Evolutionary conservation across 1,140 invertebrate species (phyloP).

Genomic region (Aphis craccivora): DNA sequence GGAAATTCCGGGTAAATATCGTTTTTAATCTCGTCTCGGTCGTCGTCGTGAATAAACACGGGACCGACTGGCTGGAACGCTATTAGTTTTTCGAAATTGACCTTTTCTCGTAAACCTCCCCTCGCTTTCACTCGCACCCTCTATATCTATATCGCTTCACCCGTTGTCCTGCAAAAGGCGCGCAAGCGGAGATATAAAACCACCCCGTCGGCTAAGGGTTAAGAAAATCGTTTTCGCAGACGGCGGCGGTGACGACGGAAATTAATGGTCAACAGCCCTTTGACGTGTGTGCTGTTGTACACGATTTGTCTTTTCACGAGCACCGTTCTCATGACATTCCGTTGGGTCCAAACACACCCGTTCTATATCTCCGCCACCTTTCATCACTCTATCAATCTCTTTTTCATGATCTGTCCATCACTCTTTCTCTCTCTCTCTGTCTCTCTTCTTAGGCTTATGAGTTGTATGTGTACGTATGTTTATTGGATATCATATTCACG

Average conservation of each 20-base stretch:
- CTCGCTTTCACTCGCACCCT: neutral
- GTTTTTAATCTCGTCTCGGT: constrained; percentile 30
- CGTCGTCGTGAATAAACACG: constrained; percentile 30
- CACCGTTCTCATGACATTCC: neutral
- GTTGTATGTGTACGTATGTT: neutral
- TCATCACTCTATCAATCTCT: neutral
- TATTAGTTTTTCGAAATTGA: constrained; percentile 54
- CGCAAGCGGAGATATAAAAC: constrained; percentile 9
- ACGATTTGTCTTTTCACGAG: constrained; percentile 11
- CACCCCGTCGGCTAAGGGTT: constrained; percentile 20
- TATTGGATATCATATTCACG: neutral
- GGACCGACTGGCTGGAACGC: neutral
- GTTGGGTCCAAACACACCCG: neutral
- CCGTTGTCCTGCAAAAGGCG: neutral
- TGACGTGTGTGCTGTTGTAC: neutral
- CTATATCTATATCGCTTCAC: neutral
- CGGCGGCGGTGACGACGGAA: constrained; percentile 25
- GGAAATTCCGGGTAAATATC: constrained; percentile 29
- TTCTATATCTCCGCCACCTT: neutral
- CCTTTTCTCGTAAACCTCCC: neutral
- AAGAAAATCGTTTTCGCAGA: constrained; percentile 44
- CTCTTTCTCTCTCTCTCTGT: too few relatives aligned
- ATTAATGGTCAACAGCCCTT: constrained; percentile 35
- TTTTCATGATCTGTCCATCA: neutral
- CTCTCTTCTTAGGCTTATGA: neutral